These are phyloP conservation scores for Vidua chalybeata DNA, from an alignment of 2,113 vertebrate species.

Conservation along the genomic window DNA sequence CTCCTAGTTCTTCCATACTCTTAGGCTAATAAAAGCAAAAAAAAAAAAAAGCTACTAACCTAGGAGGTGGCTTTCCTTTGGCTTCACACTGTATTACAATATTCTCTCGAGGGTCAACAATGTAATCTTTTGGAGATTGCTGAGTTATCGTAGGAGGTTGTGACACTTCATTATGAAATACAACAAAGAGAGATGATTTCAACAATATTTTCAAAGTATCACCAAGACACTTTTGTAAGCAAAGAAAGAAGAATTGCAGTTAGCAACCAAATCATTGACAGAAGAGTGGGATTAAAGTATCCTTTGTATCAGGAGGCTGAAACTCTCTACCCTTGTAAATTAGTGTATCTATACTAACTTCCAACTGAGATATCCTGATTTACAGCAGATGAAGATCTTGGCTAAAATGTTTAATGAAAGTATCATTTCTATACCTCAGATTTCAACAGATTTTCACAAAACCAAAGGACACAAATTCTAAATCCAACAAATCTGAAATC, in stretches of 20 bases:
- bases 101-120: slow-evolving; percentile 94
- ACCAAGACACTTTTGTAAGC: not conserved
- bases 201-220: slow-evolving; percentile 27
- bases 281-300: not conserved
- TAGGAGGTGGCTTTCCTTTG: slow-evolving; percentile 94
- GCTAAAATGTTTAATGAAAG: not conserved
- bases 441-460: not conserved
- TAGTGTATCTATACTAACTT: not conserved
- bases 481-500: not conserved
- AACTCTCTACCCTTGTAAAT: not conserved
- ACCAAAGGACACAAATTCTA: not conserved
- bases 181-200: slow-evolving; percentile 56
- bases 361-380: not conserved
- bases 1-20: not conserved
- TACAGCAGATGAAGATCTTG: not conserved
- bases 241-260: not conserved
- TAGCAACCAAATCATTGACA: not conserved
- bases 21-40: not conserved
- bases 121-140: slow-evolving; percentile 97
- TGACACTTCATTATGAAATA: slow-evolving; percentile 80
- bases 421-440: not conserved
- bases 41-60: slow-evolving; percentile 73
- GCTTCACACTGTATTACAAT: slow-evolving; percentile 95
- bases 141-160: slow-evolving; percentile 95
- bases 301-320: not conserved